A percentile compares a stretch with the other conserved stretches of the same genome.
Evolutionary conservation across 53 echinoderm and acorn worm genomes (phyloP).

Genomic region (Patiria pectinifera): DNA sequence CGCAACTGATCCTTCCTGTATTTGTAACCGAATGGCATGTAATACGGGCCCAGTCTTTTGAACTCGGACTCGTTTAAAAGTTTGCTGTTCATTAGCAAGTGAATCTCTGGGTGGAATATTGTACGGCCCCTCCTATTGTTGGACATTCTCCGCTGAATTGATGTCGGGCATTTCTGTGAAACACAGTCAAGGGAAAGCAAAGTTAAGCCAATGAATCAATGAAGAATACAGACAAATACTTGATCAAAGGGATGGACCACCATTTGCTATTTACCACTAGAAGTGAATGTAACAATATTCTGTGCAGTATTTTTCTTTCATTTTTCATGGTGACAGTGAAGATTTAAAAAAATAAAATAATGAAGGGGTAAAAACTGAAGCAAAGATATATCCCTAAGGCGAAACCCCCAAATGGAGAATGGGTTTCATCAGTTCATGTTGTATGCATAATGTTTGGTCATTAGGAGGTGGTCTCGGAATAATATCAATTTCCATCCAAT

Average conservation of each 20-base stretch:
- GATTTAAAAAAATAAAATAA: too few species aligned
- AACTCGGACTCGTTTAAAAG: constrained; percentile 50
- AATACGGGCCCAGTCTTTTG: constrained; percentile 34
- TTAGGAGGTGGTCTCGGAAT: too few species aligned
- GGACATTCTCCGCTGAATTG: constrained; percentile 60
- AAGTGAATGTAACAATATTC: too few species aligned
- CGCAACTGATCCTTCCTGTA: constrained; percentile 1
- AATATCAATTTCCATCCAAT: too few species aligned
- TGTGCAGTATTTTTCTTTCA: too few species aligned
- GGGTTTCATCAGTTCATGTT: too few species aligned
- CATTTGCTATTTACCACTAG: too few species aligned
- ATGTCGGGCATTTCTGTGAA: constrained; percentile 57
- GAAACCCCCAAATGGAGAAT: too few species aligned
- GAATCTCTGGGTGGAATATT: constrained; percentile 60
- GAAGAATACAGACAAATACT: background rate
- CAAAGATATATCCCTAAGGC: too few species aligned
- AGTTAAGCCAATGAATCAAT: background rate
- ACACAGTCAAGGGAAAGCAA: background rate
- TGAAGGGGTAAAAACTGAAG: too few species aligned
- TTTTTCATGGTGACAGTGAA: too few species aligned
- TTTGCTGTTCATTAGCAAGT: constrained; percentile 38
- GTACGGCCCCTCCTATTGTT: constrained; percentile 11
- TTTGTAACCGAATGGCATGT: constrained; percentile 69
- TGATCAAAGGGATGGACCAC: background rate
- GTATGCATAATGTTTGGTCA: too few species aligned